Conservation (phyloP, 2,113 vertebrate species). For the Centropus bengalensis region DNA sequence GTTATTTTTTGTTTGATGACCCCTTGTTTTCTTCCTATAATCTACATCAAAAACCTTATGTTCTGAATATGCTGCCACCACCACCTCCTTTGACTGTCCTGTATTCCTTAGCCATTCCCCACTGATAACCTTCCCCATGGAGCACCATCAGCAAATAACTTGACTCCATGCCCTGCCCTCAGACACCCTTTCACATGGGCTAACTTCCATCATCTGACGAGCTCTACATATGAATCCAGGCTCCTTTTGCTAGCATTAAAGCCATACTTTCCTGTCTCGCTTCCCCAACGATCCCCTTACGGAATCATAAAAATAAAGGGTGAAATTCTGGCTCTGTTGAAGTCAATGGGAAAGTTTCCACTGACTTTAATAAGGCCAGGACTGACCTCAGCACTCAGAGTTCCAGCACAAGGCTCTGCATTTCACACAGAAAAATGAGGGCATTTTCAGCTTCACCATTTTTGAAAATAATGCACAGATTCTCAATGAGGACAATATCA, state of each 20-base stretch:
- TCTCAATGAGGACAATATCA: not conserved
- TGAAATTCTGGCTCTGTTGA: not conserved
- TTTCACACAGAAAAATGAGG: not conserved
- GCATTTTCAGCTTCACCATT: not conserved
- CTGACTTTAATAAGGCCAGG: not conserved
- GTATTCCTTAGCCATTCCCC: not conserved
- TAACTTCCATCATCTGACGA: not conserved
- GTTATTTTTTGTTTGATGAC: not conserved
- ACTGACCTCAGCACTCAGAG: not conserved
- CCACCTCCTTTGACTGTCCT: not conserved
- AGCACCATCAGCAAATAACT: not conserved
- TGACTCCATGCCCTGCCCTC: not conserved
- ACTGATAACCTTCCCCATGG: not conserved
- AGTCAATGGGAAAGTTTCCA: not conserved
- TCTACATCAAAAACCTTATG: not conserved
- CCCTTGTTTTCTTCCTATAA: not conserved
- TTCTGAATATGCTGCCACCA: not conserved
- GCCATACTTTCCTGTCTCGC: not conserved
- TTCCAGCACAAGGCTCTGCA: not conserved
- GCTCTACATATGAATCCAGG: not conserved
- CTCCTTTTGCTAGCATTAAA: not conserved
- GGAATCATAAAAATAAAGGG: slow-evolving; percentile 6
- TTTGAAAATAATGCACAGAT: not conserved
- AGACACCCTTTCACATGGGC: not conserved
- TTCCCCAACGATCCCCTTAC: not conserved